Percentiles rank a stretch among this genome's conserved stretches.
Conservation (phyloP, 2,888 invertebrate genomes). For the Temnothorax ravouxi region DNA sequence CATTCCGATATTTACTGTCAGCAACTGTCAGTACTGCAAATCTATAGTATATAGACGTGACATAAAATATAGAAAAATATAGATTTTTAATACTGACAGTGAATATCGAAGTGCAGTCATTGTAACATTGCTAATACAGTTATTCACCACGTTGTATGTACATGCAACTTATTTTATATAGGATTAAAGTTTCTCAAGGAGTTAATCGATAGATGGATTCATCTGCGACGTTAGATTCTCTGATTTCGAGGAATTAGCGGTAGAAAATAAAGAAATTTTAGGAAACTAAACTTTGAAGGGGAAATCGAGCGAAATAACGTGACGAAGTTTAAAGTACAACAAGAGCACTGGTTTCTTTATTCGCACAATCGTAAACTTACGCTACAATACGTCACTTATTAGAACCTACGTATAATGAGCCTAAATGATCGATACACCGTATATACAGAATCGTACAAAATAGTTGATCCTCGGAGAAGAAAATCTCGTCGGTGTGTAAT, state of each 20-base stretch:
- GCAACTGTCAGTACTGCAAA: too few species aligned
- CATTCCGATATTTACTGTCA: too few species aligned
- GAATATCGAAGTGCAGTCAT: too few species aligned
- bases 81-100: too few species aligned
- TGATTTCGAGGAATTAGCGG: neutral
- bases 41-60: too few species aligned
- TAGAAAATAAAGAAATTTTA: neutral
- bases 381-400: slow-evolving; percentile 66
- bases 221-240: neutral
- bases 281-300: neutral
- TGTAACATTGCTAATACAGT: neutral
- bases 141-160: neutral
- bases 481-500: slow-evolving; percentile 17
- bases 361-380: slow-evolving; percentile 66
- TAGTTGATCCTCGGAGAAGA: slow-evolving; percentile 50
- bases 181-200: neutral
- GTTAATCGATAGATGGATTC: neutral
- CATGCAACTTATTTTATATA: neutral
- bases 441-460: slow-evolving; percentile 76
- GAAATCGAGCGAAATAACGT: neutral
- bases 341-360: slow-evolving; percentile 74
- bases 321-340: slow-evolving; percentile 66
- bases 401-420: slow-evolving; percentile 61
- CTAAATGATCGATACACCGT: slow-evolving; percentile 68
- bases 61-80: too few species aligned